Base-by-base conservation (phyloP, 2,113 vertebrate genomes). In the Blennius ocellaris region DNA sequence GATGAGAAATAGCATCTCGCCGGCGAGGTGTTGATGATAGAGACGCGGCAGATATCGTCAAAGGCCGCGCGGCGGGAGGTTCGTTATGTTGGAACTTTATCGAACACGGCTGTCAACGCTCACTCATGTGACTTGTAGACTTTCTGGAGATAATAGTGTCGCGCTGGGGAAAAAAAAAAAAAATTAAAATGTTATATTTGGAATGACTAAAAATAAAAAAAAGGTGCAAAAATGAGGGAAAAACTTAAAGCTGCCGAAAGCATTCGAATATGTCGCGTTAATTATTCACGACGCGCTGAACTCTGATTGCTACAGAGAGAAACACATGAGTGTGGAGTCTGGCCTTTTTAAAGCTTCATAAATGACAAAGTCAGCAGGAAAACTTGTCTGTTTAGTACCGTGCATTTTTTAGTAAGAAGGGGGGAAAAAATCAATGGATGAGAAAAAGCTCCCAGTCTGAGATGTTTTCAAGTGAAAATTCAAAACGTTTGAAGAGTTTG, bases 1-100 rank as follows among this genome's bases (percentile, higher is more conserved):
- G 78, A 81, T 76, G 72, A 80, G 82, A 82, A 85, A 84, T 71
- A 79, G 71, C 76, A 81, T 74, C 53, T 87, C 56, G 11, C 48
- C 49, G 70, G 53, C 21, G 21, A 30, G 21, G 4, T 30, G 21
- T n/a, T n/a, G n/a, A n/a, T n/a, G n/a, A n/a, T n/a, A n/a, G n/a
- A n/a, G n/a, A n/a, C n/a, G n/a, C n/a, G n/a, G n/a, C n/a, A n/a
- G n/a, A 30, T 30, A 30, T 30, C 21, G 21, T 30, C 21, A 30
- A 30, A 30, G 2, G 44, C 15, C 1, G 12, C 40, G 51, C 79
- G 76, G 76, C 37, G 45, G 69, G 65, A 63, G 65, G 65, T 5
- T 57, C 38, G 6, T 15, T 65, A 45, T 8, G 21, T 56, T 37
- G 40, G 49, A 74, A 30, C n/a, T 21, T 7, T 6, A 36, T n/a